Conservation (phyloP, 2,113 vertebrate genomes). For the Bagarius yarrelli region DNA sequence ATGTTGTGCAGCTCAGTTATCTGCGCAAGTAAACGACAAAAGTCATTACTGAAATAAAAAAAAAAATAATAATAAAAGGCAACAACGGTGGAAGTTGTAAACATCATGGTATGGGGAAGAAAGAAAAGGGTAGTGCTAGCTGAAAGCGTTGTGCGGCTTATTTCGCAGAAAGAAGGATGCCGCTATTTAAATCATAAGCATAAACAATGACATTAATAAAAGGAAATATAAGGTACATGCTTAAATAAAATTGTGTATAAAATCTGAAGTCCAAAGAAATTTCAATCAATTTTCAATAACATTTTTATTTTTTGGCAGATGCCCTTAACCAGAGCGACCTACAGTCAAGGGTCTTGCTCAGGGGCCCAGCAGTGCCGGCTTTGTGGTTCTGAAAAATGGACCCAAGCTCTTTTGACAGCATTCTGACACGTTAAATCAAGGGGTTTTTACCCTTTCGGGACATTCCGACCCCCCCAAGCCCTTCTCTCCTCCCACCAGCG, state of each 20-base stretch:
- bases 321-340: too few species aligned
- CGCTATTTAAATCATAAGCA: not conserved
- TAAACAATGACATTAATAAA: not conserved
- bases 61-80: constrained; percentile 43
- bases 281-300: too few species aligned
- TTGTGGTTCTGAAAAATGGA: too few species aligned
- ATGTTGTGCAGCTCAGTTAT: constrained; percentile 97
- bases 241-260: not conserved
- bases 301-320: too few species aligned
- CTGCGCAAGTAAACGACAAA: constrained; percentile 72
- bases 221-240: not conserved
- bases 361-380: too few species aligned
- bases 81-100: constrained; percentile 9
- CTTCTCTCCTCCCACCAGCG: too few species aligned
- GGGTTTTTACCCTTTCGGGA: too few species aligned
- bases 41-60: constrained; percentile 60
- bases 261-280: not conserved
- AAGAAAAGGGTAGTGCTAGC: not conserved
- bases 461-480: too few species aligned
- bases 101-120: constrained; percentile 34
- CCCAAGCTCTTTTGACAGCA: too few species aligned
- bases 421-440: too few species aligned
- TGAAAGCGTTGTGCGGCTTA: constrained; percentile 14
- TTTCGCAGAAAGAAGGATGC: not conserved
- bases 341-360: too few species aligned